Percentiles rank a stretch among this genome's conserved stretches.
Conservation (phyloP, 2,113 vertebrate genomes). For the Brienomyrus brachyistius region DNA sequence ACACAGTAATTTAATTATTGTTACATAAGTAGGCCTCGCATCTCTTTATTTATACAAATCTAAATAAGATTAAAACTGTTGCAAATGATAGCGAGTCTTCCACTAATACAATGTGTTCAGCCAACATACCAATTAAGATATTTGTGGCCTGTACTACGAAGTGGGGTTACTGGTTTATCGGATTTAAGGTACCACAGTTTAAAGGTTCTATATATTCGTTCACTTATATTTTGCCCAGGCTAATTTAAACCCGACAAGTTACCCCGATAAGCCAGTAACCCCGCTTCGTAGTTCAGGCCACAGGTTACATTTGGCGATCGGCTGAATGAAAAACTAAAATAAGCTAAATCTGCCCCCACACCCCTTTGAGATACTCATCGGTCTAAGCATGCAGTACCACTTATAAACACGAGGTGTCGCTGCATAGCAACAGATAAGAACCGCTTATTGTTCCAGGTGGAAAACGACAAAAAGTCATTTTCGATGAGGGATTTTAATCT, state of each 20-base stretch:
- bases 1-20: not conserved
- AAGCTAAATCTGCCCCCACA: not conserved
- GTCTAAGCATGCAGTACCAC: not conserved
- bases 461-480: not conserved
- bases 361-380: not conserved
- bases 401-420: not conserved
- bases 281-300: too few relatives aligned
- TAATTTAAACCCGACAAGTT: too few relatives aligned
- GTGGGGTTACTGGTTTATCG: too few relatives aligned
- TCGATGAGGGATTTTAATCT: not conserved
- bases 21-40: not conserved
- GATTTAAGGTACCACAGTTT: too few relatives aligned
- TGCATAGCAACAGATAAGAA: not conserved
- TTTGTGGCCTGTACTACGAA: not conserved
- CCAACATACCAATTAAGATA: not conserved
- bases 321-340: not conserved
- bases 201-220: too few relatives aligned
- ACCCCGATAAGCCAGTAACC: too few relatives aligned
- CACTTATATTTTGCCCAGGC: too few relatives aligned
- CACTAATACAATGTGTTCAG: not conserved
- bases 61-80: not conserved
- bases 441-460: not conserved
- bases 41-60: not conserved
- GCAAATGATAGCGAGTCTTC: not conserved
- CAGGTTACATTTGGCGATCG: not conserved